Conservation (phyloP, 2,797 vertebrate species). For the Chiloscyllium punctatum region DNA sequence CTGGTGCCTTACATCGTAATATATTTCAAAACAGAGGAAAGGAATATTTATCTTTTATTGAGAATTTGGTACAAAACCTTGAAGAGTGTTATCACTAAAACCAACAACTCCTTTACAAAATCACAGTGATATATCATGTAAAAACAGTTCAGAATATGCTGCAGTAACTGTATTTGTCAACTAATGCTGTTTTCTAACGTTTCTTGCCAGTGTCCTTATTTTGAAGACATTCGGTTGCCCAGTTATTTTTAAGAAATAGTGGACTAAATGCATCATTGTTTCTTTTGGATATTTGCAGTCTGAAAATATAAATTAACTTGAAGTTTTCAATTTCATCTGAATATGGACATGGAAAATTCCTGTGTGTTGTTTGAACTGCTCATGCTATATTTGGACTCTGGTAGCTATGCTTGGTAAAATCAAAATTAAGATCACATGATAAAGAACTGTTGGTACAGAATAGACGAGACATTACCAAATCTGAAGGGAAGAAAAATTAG, state of each 20-base stretch:
- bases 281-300: not conserved
- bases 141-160: not conserved
- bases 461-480: not conserved
- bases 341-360: not conserved
- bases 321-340: constrained; percentile 6
- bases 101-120: not conserved
- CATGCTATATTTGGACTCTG: not conserved
- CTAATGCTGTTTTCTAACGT: no score
- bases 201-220: not conserved
- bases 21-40: not conserved
- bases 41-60: not conserved
- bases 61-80: not conserved
- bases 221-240: not conserved
- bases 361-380: not conserved
- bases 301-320: not conserved
- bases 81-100: not conserved
- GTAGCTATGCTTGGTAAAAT: not conserved
- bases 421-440: not conserved
- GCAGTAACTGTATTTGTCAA: not conserved
- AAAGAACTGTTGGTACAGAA: not conserved
- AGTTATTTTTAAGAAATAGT: not conserved
- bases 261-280: not conserved
- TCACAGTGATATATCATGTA: not conserved
- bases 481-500: not conserved
- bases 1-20: not conserved